Conservation (phyloP, 2,113 vertebrate genomes). For the Semicossyphus pulcher region DNA sequence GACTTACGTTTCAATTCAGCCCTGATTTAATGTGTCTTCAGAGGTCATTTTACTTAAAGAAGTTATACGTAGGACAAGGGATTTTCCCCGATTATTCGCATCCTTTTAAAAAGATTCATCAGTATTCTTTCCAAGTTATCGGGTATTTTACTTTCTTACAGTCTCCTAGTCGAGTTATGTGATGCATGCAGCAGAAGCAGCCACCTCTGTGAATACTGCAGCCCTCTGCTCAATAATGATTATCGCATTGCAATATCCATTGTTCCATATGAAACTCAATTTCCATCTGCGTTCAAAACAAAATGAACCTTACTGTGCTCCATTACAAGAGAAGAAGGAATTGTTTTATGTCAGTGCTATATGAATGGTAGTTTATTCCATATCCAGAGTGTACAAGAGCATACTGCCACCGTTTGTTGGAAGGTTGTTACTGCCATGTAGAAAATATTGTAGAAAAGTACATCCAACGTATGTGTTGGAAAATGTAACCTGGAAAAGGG, state of each 20-base stretch:
- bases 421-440: slow-evolving; percentile 52
- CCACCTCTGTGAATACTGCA: not conserved
- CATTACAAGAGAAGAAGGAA: slow-evolving; percentile 23
- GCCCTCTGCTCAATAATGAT: not conserved
- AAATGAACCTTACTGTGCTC: slow-evolving; percentile 7
- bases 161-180: not conserved
- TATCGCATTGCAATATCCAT: slow-evolving; percentile 10
- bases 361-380: not conserved
- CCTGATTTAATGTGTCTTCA: not conserved
- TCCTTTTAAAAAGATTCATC: not conserved
- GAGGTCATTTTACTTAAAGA: not conserved
- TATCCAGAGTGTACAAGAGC: slow-evolving; percentile 24
- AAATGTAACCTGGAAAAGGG: not conserved
- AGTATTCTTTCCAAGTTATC: not conserved
- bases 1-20: slow-evolving; percentile 12
- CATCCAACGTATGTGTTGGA: no score
- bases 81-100: not conserved
- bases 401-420: slow-evolving; percentile 75
- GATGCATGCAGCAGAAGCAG: slow-evolving; percentile 9
- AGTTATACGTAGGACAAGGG: not conserved
- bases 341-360: slow-evolving; percentile 14
- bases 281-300: slow-evolving; percentile 18
- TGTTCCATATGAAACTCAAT: slow-evolving; percentile 18
- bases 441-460: not conserved
- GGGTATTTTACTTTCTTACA: not conserved